A percentile compares a stretch with the other conserved stretches of the same genome.
These are phyloP conservation scores for Microctonus aethiopoides DNA, from an alignment of 2,888 invertebrate species.

Conservation along the genomic window DNA sequence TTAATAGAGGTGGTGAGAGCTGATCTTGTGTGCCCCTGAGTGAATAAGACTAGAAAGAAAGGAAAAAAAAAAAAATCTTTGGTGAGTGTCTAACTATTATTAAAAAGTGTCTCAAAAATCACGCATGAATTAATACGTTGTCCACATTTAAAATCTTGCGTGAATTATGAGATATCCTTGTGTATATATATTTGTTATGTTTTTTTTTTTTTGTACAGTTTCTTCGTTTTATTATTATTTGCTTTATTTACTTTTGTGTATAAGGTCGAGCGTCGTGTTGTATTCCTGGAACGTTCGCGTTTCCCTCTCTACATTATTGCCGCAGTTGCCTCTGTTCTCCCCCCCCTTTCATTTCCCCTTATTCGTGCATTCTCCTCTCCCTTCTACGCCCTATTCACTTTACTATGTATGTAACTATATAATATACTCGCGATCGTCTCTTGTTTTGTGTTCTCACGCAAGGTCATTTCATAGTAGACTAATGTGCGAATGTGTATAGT, in stretches of 20 bases:
- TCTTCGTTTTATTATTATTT: neutral
- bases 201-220: neutral
- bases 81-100: neutral
- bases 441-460: conserved; percentile 26
- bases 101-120: no score
- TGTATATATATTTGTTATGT: no score
- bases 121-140: no score
- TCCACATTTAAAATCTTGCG: no score
- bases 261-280: neutral
- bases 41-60: neutral
- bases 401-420: neutral
- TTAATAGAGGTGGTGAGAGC: no score
- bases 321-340: neutral
- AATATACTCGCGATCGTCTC: conserved; percentile 1
- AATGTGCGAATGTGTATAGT: conserved; percentile 10
- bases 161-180: no score
- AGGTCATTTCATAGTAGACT: conserved; percentile 15
- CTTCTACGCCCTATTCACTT: conserved; percentile 3
- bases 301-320: neutral
- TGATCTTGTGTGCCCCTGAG: neutral
- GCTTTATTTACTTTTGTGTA: neutral
- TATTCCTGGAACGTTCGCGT: neutral
- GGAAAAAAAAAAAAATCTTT: neutral
- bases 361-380: conserved; percentile 3
- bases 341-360: neutral